These are phyloP conservation scores for Copidosoma aretas DNA, from an alignment of 2,888 invertebrate genomes.

Conservation along the genomic window DNA sequence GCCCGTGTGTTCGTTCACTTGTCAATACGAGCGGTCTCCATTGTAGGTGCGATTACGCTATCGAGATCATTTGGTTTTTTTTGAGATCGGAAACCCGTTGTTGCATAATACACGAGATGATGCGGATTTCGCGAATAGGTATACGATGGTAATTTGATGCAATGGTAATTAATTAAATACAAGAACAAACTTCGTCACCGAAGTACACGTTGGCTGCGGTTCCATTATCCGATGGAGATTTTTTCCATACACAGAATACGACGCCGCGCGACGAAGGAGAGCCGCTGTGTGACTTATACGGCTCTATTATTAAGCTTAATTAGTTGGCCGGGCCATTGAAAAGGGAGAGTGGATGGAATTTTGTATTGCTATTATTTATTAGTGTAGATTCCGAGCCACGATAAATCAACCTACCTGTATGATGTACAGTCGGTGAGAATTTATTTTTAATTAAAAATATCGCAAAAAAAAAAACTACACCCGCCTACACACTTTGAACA, in stretches of 20 bases:
- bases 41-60: no score
- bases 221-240: no score
- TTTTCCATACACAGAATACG: no score
- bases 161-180: neutral
- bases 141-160: neutral
- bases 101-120: neutral
- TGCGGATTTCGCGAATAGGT: neutral
- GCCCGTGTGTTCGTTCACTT: neutral
- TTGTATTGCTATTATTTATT: neutral
- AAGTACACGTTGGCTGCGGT: neutral
- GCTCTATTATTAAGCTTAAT: slow-evolving; percentile 5
- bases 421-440: no score
- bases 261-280: neutral
- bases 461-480: neutral
- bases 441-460: no score
- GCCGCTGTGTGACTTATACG: slow-evolving; percentile 4
- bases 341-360: neutral
- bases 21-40: neutral
- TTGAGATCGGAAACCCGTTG: no score
- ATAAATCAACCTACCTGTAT: neutral
- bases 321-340: neutral
- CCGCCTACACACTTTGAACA: neutral
- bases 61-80: no score
- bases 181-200: neutral
- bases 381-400: neutral